Evolutionary conservation across 92 coral and sea anemone species (phyloP).

Genomic region (Parazoanthus swiftii): DNA sequence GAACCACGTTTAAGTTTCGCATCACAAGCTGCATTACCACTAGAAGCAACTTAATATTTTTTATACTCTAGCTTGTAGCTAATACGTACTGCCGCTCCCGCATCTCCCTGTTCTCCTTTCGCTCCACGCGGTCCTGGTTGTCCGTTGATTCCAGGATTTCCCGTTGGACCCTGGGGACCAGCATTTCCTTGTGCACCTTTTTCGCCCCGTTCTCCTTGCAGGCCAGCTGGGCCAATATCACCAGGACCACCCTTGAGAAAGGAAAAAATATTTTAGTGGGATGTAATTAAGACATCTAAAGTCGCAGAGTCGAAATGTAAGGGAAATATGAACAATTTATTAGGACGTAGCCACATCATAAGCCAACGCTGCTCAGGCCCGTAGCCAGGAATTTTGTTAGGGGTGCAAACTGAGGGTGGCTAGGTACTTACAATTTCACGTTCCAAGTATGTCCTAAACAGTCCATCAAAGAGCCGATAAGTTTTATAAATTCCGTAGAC

Average conservation of each 20-base stretch:
- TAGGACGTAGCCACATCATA: no score
- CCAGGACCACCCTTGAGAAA: constrained; percentile 22
- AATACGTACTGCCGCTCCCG: constrained; percentile 18
- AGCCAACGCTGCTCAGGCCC: no score
- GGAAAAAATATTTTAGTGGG: background rate
- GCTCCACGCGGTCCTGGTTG: constrained; percentile 38
- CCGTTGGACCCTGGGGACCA: constrained; percentile 35
- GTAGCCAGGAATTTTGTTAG: no score
- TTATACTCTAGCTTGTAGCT: background rate
- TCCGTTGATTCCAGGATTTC: constrained; percentile 39
- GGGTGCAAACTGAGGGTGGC: no score
- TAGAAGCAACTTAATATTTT: background rate
- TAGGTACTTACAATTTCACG: no score
- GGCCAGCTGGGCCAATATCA: constrained; percentile 21
- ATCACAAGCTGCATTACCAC: background rate
- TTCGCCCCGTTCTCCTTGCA: constrained; percentile 28
- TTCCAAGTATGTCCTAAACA: no score
- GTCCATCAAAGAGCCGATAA: no score
- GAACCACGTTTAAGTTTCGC: background rate
- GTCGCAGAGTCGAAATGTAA: background rate
- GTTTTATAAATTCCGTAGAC: no score
- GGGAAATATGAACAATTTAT: no score
- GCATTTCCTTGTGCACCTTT: constrained; percentile 29
- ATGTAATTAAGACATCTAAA: background rate
- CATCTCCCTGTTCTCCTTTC: constrained; percentile 43